phyloP scores from a whole-genome alignment of 2,797 vertebrate genomes.

The Anguilla megastoma region DNA sequence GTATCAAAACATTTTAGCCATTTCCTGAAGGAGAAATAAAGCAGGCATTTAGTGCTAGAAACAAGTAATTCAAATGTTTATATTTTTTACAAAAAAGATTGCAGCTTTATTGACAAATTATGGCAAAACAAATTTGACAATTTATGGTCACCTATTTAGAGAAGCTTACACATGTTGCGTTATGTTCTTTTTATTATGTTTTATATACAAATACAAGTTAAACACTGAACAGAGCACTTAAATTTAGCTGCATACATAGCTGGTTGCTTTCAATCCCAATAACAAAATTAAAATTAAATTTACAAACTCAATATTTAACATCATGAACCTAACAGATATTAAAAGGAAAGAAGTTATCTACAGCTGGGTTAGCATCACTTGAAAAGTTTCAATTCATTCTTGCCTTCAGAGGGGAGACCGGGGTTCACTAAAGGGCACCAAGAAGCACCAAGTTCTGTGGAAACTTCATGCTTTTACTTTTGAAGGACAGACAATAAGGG shows the following conservation, averaged over 20 bases:
- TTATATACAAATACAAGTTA: conserved; percentile 98
- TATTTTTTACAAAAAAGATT: conserved; percentile 84
- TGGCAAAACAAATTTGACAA: conserved; percentile 86
- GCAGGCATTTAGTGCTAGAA: conserved; percentile 86
- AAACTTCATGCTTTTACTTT: conserved; percentile 77
- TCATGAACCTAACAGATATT: conserved; percentile 83
- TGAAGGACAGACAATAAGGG: conserved; percentile 76
- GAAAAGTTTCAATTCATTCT: conserved; percentile 72
- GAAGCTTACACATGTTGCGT: conserved; percentile 92
- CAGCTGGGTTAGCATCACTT: conserved; percentile 74
- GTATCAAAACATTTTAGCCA: conserved; percentile 82
- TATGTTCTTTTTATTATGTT: conserved; percentile 90
- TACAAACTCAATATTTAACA: conserved; percentile 89
- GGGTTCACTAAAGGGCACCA: conserved; percentile 70
- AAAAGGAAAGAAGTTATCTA: conserved; percentile 86
- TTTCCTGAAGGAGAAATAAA: conserved; percentile 85
- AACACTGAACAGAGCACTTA: conserved; percentile 94
- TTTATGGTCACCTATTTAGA: conserved; percentile 95
- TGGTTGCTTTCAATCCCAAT: conserved; percentile 82
- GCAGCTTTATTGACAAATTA: conserved; percentile 88
- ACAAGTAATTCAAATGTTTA: conserved; percentile 86
- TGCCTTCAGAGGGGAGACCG: conserved; percentile 75
- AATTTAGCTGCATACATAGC: conserved; percentile 93
- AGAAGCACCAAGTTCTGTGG: conserved; percentile 74
- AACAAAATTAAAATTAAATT: conserved; percentile 83